A percentile compares a stretch with the other conserved stretches of the same genome.
Evolutionary conservation across 2,797 vertebrate species (phyloP).

Genomic region (Hydrolagus colliei): DNA sequence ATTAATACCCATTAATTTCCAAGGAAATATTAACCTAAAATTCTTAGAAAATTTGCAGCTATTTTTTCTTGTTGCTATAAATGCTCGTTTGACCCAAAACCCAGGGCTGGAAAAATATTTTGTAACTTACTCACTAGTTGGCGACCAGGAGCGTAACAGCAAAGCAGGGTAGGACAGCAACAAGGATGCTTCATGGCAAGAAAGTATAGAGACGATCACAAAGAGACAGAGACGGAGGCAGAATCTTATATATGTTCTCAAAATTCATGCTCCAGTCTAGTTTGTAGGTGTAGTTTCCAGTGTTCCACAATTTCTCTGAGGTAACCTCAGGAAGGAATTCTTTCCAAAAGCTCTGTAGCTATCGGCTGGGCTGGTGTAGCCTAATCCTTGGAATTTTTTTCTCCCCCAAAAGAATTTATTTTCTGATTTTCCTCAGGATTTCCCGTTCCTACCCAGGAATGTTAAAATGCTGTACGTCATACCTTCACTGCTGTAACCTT

Average conservation of each 20-base stretch:
- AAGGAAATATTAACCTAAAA: neutral
- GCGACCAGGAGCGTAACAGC: neutral
- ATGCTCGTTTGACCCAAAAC: neutral
- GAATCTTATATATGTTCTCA: neutral
- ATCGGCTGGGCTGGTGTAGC: neutral
- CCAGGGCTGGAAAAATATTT: conserved; percentile 28
- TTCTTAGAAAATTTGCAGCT: conserved; percentile 1
- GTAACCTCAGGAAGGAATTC: neutral
- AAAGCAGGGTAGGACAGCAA: neutral
- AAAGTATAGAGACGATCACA: no score
- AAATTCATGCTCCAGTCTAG: neutral
- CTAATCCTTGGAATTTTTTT: neutral
- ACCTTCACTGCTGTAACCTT: no score
- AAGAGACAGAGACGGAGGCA: neutral
- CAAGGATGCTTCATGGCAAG: no score
- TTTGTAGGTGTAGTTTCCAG: neutral
- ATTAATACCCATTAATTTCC: neutral
- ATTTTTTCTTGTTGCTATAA: conserved; percentile 15
- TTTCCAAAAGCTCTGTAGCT: no score
- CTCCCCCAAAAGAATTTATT: neutral
- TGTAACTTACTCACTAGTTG: conserved; percentile 6
- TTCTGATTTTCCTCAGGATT: neutral
- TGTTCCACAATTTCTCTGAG: neutral
- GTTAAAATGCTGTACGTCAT: no score
- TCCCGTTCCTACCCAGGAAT: no score